phyloP scores from a whole-genome alignment of 1,140 invertebrate species.

The Helicoverpa armigera region DNA sequence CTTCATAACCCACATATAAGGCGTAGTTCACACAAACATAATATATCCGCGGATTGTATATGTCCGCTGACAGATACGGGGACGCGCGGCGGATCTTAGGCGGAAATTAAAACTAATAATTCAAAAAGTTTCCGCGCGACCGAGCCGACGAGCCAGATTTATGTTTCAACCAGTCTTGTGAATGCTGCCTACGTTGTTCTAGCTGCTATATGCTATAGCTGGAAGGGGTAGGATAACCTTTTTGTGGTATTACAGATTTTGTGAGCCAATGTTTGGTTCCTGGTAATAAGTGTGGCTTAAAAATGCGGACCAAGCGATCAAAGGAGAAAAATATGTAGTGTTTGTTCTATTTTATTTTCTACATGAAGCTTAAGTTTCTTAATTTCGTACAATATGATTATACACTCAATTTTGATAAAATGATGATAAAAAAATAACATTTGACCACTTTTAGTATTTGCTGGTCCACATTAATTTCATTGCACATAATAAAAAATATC shows the following conservation, averaged over 20 bases:
- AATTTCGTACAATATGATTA: too few species aligned
- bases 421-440: too few species aligned
- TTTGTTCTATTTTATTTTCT: not conserved
- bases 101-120: constrained; percentile 88
- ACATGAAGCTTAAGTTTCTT: not conserved
- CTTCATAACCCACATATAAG: constrained; percentile 53
- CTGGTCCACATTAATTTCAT: too few species aligned
- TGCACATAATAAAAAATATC: too few species aligned
- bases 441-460: too few species aligned
- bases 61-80: constrained; percentile 81
- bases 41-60: constrained; percentile 65
- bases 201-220: constrained; percentile 48
- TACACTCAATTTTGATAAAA: too few species aligned
- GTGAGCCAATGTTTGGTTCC: not conserved
- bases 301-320: not conserved
- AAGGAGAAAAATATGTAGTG: not conserved
- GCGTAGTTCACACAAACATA: constrained; percentile 46
- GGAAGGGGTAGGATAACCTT: constrained; percentile 47
- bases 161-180: constrained; percentile 80
- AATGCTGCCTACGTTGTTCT: constrained; percentile 72
- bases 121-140: constrained; percentile 87
- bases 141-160: constrained; percentile 82
- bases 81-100: constrained; percentile 81
- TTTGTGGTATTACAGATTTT: constrained; percentile 29
- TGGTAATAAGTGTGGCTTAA: not conserved